Conservation (phyloP, 1,140 invertebrate species). For the Euwallacea fornicatus region DNA sequence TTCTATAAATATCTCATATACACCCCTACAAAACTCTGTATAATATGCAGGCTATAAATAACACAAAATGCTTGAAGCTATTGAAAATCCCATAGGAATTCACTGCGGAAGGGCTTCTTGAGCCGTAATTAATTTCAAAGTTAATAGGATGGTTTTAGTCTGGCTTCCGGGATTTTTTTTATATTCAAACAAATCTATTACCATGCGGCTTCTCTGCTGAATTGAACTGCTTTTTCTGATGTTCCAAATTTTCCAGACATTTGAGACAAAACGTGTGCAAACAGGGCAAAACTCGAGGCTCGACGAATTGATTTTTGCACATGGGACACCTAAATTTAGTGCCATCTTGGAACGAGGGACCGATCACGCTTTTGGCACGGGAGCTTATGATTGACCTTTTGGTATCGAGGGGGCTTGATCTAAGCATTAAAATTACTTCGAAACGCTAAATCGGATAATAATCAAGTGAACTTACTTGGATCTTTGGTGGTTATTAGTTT, state of each 20-base stretch:
- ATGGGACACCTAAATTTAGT: slow-evolving; percentile 55
- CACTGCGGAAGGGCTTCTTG: slow-evolving; percentile 33
- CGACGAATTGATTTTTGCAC: slow-evolving; percentile 48
- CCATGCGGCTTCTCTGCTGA: slow-evolving; percentile 40
- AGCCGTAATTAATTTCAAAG: slow-evolving; percentile 19
- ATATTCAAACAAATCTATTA: background rate
- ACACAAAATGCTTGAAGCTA: background rate
- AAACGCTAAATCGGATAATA: background rate
- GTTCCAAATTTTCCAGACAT: slow-evolving; percentile 55
- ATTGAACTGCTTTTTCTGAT: slow-evolving; percentile 43
- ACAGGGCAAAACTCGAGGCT: slow-evolving; percentile 60
- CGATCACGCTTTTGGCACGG: slow-evolving; percentile 42
- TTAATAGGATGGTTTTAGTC: slow-evolving; percentile 35
- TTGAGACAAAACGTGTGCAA: slow-evolving; percentile 62
- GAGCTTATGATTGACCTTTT: slow-evolving; percentile 28
- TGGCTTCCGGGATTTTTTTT: slow-evolving; percentile 30
- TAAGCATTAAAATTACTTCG: background rate
- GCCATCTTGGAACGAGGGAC: slow-evolving; percentile 31
- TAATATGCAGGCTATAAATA: slow-evolving; percentile 22
- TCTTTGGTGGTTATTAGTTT: slow-evolving; percentile 25
- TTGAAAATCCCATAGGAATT: slow-evolving; percentile 21
- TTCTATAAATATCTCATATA: background rate
- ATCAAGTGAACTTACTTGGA: slow-evolving; percentile 31
- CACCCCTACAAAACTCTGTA: background rate
- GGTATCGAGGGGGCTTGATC: slow-evolving; percentile 41